Evolutionary conservation across 2,888 invertebrate genomes (phyloP).

Genomic region (Parelbella ahira): DNA sequence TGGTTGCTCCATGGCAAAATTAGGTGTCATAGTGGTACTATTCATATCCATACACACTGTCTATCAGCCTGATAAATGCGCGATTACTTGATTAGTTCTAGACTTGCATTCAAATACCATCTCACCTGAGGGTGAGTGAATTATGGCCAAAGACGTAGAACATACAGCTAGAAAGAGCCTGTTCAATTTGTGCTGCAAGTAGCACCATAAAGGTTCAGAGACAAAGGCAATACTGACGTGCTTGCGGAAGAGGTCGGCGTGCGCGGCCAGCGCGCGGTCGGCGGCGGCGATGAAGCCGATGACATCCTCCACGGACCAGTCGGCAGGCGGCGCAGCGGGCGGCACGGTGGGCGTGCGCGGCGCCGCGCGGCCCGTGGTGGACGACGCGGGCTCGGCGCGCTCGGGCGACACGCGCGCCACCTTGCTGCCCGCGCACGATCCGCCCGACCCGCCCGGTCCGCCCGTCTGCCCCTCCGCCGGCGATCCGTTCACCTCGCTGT

Average conservation of each 20-base stretch:
- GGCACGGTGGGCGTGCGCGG: slow-evolving; percentile 70
- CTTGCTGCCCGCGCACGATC: slow-evolving; percentile 41
- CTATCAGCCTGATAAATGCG: too few species aligned
- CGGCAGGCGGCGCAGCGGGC: slow-evolving; percentile 82
- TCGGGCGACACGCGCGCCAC: slow-evolving; percentile 76
- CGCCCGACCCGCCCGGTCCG: slow-evolving; percentile 20
- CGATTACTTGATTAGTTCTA: too few species aligned
- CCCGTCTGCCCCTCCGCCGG: not conserved
- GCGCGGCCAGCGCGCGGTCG: slow-evolving; percentile 90
- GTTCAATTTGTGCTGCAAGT: too few species aligned
- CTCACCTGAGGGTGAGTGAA: too few species aligned
- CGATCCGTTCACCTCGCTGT: slow-evolving; percentile 32
- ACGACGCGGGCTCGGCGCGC: slow-evolving; percentile 85
- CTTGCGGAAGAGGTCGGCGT: slow-evolving; percentile 95
- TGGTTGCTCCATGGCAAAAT: too few species aligned
- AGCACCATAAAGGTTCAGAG: too few species aligned
- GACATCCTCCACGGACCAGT: slow-evolving; percentile 97
- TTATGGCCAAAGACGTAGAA: too few species aligned
- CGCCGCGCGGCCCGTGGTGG: slow-evolving; percentile 81
- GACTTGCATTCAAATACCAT: too few species aligned
- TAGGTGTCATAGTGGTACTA: too few species aligned
- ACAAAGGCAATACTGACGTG: slow-evolving; percentile 95
- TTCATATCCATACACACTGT: too few species aligned
- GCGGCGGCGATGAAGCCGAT: slow-evolving; percentile 93
- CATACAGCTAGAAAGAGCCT: too few species aligned